Conservation (phyloP, 1,140 invertebrate genomes). For the Habropoda laboriosa region DNA sequence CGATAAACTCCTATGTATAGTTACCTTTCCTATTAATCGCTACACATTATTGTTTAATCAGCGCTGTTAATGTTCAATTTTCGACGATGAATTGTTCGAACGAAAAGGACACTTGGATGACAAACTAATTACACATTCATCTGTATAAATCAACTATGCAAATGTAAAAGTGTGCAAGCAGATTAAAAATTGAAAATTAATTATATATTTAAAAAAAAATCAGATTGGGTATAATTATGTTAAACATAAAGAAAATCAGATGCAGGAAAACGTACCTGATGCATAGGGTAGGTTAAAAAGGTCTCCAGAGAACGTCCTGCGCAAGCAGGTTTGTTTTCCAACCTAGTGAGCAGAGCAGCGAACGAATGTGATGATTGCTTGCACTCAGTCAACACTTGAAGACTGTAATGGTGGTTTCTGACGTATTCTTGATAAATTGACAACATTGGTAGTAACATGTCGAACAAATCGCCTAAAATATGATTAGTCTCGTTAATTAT, state of each 20-base stretch:
- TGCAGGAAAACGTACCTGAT: conserved; percentile 87
- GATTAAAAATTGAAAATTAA: too few species aligned
- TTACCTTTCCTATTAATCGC: too few species aligned
- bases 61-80: too few species aligned
- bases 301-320: conserved; percentile 93
- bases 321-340: conserved; percentile 93
- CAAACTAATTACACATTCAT: too few species aligned
- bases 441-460: conserved; percentile 96
- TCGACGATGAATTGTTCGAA: too few species aligned
- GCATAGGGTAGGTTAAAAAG: conserved; percentile 97
- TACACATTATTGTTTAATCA: too few species aligned
- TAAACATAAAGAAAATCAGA: not conserved
- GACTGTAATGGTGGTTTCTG: conserved; percentile 95
- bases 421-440: conserved; percentile 98
- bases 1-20: too few species aligned
- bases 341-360: conserved; percentile 88
- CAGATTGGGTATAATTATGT: not conserved
- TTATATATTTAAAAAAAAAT: too few species aligned
- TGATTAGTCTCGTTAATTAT: too few species aligned
- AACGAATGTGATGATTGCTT: conserved; percentile 93
- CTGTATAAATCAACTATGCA: too few species aligned
- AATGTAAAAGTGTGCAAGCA: too few species aligned
- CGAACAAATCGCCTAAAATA: conserved; percentile 93
- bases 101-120: too few species aligned
- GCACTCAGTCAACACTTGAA: conserved; percentile 97